These are phyloP conservation scores for Acanthoscelides obtectus DNA, from an alignment of 2,888 invertebrate species.

Conservation along the genomic window DNA sequence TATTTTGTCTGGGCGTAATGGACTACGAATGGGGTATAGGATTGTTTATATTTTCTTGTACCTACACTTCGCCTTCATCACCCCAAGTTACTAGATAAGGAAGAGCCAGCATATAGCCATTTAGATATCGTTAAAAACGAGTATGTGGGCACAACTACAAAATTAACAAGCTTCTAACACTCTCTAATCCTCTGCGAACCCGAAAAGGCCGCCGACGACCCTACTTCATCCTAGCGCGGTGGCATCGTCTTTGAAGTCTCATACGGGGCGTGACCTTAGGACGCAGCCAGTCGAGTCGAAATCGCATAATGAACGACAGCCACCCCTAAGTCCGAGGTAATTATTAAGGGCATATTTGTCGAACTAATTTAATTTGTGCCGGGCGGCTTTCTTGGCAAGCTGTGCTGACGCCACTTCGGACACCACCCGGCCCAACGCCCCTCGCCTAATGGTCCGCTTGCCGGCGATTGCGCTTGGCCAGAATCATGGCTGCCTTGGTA, in stretches of 20 bases:
- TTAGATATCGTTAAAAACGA: no score
- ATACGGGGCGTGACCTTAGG: not conserved
- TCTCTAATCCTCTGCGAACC: not conserved
- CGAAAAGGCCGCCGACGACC: not conserved
- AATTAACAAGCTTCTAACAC: no score
- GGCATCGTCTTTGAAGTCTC: not conserved
- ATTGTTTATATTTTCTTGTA: no score
- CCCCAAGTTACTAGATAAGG: no score
- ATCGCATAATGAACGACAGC: not conserved
- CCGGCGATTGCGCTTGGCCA: not conserved
- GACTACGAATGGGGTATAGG: no score
- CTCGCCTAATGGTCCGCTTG: no score
- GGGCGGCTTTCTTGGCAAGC: not conserved
- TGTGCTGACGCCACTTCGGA: not conserved
- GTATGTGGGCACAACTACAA: no score
- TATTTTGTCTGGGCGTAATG: no score
- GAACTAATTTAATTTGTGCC: not conserved
- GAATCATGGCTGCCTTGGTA: not conserved
- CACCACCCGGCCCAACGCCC: not conserved
- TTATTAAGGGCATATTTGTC: not conserved
- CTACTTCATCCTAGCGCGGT: not conserved
- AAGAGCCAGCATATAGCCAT: no score
- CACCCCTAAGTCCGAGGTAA: not conserved
- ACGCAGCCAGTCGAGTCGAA: no score
- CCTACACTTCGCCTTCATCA: no score